These are phyloP conservation scores for Apodemia mormo DNA, from an alignment of 2,888 invertebrate species.

Conservation along the genomic window DNA sequence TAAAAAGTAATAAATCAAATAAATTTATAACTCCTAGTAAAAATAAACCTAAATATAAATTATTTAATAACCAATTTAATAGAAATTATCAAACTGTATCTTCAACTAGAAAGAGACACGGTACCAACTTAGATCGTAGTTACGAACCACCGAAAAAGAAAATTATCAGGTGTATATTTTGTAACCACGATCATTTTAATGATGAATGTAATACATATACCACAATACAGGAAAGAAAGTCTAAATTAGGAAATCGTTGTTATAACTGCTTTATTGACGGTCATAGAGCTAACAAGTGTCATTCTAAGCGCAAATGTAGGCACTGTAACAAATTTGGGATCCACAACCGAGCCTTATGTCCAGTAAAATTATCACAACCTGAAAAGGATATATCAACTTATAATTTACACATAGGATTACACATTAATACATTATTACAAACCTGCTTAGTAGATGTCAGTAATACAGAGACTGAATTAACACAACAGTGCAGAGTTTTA, in stretches of 20 bases:
- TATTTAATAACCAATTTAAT: not conserved
- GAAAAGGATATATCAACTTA: not conserved
- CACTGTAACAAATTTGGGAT: conserved; percentile 19
- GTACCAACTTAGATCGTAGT: not conserved
- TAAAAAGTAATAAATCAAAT: too few relatives aligned
- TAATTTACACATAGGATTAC: conserved; percentile 5
- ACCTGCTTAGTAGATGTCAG: too few relatives aligned
- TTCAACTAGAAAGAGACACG: not conserved
- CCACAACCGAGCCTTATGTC: conserved; percentile 25
- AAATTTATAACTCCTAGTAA: too few relatives aligned
- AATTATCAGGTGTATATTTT: conserved; percentile 25
- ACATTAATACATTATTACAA: not conserved
- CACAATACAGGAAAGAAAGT: conserved; percentile 22
- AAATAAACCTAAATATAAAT: too few relatives aligned
- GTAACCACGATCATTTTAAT: conserved; percentile 22
- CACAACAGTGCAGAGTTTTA: too few relatives aligned
- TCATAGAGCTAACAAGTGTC: too few relatives aligned
- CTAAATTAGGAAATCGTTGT: conserved; percentile 23
- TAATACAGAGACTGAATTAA: too few relatives aligned
- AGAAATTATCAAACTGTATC: not conserved
- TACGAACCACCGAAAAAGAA: conserved; percentile 15
- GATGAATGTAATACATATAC: conserved; percentile 21
- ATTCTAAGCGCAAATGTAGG: too few relatives aligned
- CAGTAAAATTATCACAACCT: not conserved
- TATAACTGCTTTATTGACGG: too few relatives aligned